phyloP scores from a whole-genome alignment of 1,140 invertebrate genomes.

The Zeugodacus cucurbitae region DNA sequence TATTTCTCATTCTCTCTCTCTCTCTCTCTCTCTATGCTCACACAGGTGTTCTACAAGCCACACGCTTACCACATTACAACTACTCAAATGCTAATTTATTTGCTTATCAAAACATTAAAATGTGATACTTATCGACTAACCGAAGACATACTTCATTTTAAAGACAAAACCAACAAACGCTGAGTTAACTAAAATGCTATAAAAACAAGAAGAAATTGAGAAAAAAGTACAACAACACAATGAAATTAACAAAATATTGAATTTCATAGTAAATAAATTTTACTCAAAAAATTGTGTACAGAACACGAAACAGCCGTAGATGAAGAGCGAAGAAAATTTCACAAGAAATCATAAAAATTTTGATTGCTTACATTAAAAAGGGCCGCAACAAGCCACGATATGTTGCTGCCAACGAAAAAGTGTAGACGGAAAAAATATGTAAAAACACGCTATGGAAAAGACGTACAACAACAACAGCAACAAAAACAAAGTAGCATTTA shows the following conservation, averaged over 20 bases:
- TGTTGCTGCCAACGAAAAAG: not conserved
- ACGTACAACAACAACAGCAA: not conserved
- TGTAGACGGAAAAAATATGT: not conserved
- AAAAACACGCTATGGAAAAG: not conserved
- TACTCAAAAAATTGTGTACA: conserved; percentile 46
- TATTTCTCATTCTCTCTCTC: not conserved
- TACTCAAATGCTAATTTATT: conserved; percentile 9
- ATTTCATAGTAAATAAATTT: conserved; percentile 65
- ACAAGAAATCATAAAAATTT: conserved; percentile 61
- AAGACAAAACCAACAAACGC: not conserved
- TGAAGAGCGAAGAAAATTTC: conserved; percentile 51
- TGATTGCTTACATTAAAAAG: conserved; percentile 28
- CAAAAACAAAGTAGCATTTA: not conserved
- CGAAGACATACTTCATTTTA: conserved; percentile 19
- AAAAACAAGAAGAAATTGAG: not conserved
- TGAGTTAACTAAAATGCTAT: conserved; percentile 4
- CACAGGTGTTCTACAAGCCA: not conserved
- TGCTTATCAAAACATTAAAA: conserved; percentile 33
- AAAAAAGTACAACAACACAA: not conserved
- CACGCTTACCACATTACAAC: not conserved
- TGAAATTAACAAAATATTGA: conserved; percentile 56
- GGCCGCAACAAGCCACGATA: not conserved
- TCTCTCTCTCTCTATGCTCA: not conserved
- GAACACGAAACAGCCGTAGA: conserved; percentile 42
- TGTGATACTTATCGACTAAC: conserved; percentile 18